Base-by-base conservation (phyloP, 2,797 vertebrate genomes). In the Sebastes aleutianus region DNA sequence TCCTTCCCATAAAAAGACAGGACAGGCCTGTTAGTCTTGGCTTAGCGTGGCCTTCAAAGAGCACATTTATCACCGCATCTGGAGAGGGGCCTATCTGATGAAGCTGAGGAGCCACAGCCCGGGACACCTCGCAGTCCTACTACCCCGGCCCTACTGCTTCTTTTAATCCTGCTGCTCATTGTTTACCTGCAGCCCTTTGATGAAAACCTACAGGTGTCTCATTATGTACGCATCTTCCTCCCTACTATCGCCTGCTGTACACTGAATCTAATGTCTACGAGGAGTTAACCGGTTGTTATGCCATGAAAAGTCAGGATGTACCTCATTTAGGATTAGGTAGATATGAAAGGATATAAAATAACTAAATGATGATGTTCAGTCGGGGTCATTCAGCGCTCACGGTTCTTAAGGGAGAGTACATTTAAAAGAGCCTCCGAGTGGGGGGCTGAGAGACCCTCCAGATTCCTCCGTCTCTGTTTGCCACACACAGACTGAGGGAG, bases 31-130 rank as follows among this genome's bases (percentile, higher is more conserved):
- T 88, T 88, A 85, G 84, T 83, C 82, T 85, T 83, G 87, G 85
- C 85, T 86, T 69, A 57, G 78, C 61, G 61, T 82, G 80, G 86
- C 85, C 94, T 95, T 96, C 96, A 96, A 97, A 97, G 95, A 90
- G 39, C 72, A 79, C 79, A 76, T 91, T 91, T 94, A 96, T 95
- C 92, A 34, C 87, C 80, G 84, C 90, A 96, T 94, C 93, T 91
- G 87, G 70, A 93, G 91, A 90, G 86, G 88, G 78, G 91, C 82
- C 87, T 91, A 96, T 96, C 92, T 94, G 91, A 95, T 93, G 89
- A 89, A 76, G 79, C 86, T 72, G 83, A 80, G 74, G 87, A 94
- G 84, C 84, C 57, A 58, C 78, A 86, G 77, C 84, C 80, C 68
- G 61, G 80, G 91, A 95, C 93, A 96, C 93, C 93, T 95, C 92